These are phyloP conservation scores for Dichetophora obliterata DNA, from an alignment of 2,888 invertebrate species.

Conservation along the genomic window DNA sequence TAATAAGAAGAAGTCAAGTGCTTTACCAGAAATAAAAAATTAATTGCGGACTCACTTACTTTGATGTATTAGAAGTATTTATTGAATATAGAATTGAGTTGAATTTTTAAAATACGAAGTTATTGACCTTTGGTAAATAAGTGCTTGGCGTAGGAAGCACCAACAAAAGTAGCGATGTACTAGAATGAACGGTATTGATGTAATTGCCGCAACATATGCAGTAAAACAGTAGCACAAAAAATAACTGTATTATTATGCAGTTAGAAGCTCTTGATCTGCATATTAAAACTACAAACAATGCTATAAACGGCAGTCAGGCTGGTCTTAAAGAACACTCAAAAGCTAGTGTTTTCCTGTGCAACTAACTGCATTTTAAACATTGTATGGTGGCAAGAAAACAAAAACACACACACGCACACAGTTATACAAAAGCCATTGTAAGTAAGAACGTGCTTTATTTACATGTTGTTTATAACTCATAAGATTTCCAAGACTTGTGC, in stretches of 20 bases:
- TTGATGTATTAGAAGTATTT: too few relatives aligned
- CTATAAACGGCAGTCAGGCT: neutral
- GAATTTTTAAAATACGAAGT: too few relatives aligned
- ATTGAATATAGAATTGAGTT: too few relatives aligned
- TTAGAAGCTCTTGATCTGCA: neutral
- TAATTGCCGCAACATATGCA: neutral
- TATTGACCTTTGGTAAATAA: too few relatives aligned
- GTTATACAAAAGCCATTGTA: too few relatives aligned
- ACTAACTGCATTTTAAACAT: neutral
- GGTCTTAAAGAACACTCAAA: neutral
- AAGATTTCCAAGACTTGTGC: neutral
- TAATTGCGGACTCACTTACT: too few relatives aligned
- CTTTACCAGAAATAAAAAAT: too few relatives aligned
- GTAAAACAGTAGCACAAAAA: neutral
- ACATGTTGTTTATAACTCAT: neutral
- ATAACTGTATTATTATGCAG: neutral
- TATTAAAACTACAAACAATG: neutral
- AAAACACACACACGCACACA: too few relatives aligned
- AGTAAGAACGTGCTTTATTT: slow-evolving; percentile 7
- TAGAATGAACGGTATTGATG: neutral
- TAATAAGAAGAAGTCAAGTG: too few relatives aligned
- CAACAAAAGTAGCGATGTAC: neutral
- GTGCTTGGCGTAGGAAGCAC: too few relatives aligned
- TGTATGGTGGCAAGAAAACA: neutral
- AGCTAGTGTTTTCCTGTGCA: neutral